phyloP scores from a whole-genome alignment of 2,797 vertebrate species.

The Anisognathus igniventris region DNA sequence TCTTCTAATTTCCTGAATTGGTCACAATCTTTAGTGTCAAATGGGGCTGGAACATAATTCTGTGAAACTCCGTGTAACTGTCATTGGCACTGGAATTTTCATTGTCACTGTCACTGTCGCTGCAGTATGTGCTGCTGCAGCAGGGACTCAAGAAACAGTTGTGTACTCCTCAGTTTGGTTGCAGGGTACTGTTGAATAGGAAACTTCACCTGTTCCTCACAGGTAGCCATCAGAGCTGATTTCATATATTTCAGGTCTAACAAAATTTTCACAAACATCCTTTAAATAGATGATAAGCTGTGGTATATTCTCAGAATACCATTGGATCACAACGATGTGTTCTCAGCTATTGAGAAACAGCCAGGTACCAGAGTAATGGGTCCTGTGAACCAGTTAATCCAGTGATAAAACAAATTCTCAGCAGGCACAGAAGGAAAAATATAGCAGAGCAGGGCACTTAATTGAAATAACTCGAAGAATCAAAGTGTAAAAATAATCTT shows the following conservation, averaged over 20 bases:
- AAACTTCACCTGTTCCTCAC: neutral
- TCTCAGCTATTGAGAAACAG: neutral
- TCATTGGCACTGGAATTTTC: neutral
- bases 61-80: neutral
- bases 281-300: neutral
- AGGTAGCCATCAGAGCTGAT: neutral
- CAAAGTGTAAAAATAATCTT: neutral
- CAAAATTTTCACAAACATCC: neutral
- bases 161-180: neutral
- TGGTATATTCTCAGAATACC: neutral
- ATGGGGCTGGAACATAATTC: neutral
- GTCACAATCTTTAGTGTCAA: neutral
- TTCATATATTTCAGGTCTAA: neutral
- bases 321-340: fast-evolving
- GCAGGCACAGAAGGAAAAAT: neutral
- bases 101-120: neutral
- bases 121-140: neutral
- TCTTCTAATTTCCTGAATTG: neutral
- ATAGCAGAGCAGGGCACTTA: neutral
- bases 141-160: neutral
- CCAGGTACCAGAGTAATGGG: neutral
- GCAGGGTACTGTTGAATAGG: neutral
- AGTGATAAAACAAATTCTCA: neutral
- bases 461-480: neutral
- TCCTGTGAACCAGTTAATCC: neutral